Conservation (phyloP, 2,113 vertebrate species). For the Osmerus eperlanus region DNA sequence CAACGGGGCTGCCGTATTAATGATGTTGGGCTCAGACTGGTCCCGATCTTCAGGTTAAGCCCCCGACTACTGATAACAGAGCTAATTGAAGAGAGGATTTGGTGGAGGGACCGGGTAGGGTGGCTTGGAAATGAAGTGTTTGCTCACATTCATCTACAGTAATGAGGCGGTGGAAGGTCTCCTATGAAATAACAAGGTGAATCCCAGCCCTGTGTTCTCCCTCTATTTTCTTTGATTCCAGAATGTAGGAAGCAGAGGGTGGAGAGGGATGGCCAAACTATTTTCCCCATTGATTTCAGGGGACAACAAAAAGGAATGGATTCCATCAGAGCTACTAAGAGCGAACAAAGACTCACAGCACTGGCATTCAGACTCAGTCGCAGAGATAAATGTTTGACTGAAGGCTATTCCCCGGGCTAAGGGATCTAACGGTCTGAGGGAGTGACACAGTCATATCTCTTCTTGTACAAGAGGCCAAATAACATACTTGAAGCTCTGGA, state of each 20-base stretch:
- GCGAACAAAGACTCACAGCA: constrained; percentile 61
- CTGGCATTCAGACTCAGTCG: constrained; percentile 34
- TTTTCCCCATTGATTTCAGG: constrained; percentile 62
- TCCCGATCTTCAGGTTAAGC: constrained; percentile 38
- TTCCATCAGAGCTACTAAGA: constrained; percentile 60
- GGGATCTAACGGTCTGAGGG: constrained; percentile 65
- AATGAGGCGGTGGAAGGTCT: constrained; percentile 22
- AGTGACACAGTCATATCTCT: constrained; percentile 62
- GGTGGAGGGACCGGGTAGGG: constrained; percentile 17
- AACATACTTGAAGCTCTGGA: constrained; percentile 42
- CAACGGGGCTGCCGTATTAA: constrained; percentile 23
- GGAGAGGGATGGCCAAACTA: constrained; percentile 45
- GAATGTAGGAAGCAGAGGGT: not conserved
- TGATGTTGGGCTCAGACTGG: constrained; percentile 17
- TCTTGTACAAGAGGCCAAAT: constrained; percentile 58
- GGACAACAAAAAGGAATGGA: constrained; percentile 57
- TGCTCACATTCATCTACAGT: constrained; percentile 29
- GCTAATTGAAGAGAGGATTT: constrained; percentile 47
- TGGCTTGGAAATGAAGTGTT: constrained; percentile 27
- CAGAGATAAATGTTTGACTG: constrained; percentile 70
- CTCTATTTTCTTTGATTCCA: not conserved
- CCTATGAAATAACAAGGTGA: constrained; percentile 18
- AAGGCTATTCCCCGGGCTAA: constrained; percentile 61
- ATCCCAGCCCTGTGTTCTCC: not conserved
- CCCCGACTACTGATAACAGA: constrained; percentile 38